Evolutionary conservation across 2,113 vertebrate genomes (phyloP).

Genomic region (Callospermophilus lateralis): DNA sequence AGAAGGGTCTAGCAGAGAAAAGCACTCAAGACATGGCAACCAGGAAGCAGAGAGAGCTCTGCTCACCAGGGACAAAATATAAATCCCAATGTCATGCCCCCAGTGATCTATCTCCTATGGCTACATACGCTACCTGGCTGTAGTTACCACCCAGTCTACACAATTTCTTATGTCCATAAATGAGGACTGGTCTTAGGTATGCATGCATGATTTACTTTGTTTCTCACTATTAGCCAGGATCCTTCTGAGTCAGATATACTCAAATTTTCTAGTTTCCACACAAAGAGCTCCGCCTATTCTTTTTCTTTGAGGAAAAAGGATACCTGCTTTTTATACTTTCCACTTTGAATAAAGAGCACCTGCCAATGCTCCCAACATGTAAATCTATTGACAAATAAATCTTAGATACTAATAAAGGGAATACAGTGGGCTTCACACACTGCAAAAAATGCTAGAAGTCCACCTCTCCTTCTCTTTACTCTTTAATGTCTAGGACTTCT

Average conservation of each 20-base stretch:
- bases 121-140: too few species aligned
- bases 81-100: too few species aligned
- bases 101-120: too few species aligned
- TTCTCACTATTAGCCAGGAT: neutral
- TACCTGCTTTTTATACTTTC: neutral
- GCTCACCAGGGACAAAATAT: too few species aligned
- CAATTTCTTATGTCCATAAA: neutral
- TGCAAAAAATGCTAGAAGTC: too few species aligned
- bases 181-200: neutral
- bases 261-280: neutral
- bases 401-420: neutral
- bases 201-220: neutral
- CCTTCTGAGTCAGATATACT: neutral
- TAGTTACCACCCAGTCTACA: too few species aligned
- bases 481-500: neutral
- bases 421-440: accelerated
- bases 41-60: too few species aligned
- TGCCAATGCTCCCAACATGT: neutral
- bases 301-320: neutral
- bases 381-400: neutral
- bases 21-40: too few species aligned
- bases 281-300: neutral
- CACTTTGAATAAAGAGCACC: neutral
- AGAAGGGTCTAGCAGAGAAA: too few species aligned
- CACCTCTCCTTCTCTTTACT: neutral